Conservation (phyloP, 2,113 vertebrate species). For the Malurus melanocephalus region DNA sequence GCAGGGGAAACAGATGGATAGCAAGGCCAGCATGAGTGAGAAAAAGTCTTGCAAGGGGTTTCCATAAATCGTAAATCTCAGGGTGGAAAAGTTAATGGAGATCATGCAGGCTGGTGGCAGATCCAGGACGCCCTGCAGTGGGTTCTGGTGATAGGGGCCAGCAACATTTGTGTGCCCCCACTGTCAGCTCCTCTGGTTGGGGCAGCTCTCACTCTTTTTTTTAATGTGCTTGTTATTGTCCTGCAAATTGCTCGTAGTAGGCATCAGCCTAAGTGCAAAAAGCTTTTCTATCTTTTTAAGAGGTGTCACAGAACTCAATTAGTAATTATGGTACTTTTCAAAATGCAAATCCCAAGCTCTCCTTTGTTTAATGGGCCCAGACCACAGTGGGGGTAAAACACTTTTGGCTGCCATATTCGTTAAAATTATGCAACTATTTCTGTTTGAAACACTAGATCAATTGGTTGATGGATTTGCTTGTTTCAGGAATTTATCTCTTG, state of each 20-base stretch:
- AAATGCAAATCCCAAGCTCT: neutral
- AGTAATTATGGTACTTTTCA: neutral
- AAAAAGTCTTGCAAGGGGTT: neutral
- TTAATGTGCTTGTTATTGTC: neutral
- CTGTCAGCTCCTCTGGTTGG: rapidly evolving
- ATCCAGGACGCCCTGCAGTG: neutral
- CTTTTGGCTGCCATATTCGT: neutral
- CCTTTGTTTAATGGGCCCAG: neutral
- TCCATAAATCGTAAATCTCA: neutral
- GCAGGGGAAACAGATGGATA: neutral
- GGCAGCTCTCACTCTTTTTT: neutral
- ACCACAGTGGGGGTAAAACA: neutral
- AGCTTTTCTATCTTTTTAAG: neutral
- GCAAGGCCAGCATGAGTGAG: neutral
- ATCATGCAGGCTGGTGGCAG: neutral
- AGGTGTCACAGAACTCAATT: neutral
- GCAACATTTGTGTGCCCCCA: neutral
- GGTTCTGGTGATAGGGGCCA: neutral
- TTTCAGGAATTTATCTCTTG: slow-evolving; percentile 90
- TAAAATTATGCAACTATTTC: neutral
- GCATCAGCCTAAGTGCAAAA: neutral
- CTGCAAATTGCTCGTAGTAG: neutral
- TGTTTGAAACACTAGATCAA: neutral
- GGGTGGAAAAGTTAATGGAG: neutral
- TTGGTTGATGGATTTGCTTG: slow-evolving; percentile 12